Percentiles rank a stretch among this genome's conserved stretches.
These are phyloP conservation scores for Agrypnus murinus DNA, from an alignment of 2,888 invertebrate genomes.

Conservation along the genomic window DNA sequence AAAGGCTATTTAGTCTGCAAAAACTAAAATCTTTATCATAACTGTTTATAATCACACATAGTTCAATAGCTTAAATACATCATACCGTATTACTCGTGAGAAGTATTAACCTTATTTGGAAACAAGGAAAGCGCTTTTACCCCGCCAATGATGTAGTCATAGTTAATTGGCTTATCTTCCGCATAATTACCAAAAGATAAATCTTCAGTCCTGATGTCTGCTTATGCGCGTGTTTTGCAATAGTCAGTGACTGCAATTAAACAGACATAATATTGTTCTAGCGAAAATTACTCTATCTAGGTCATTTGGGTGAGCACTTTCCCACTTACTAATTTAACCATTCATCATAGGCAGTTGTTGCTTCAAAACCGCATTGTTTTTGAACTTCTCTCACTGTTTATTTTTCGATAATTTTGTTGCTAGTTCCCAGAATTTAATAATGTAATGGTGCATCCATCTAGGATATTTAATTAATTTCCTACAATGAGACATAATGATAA, in stretches of 20 bases:
- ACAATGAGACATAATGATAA: too few species aligned
- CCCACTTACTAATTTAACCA: constrained; percentile 22
- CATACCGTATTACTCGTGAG: too few species aligned
- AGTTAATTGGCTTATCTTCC: constrained; percentile 28
- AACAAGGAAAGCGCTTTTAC: constrained; percentile 17
- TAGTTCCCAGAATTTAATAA: background rate
- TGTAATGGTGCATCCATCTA: too few species aligned
- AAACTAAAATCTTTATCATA: too few species aligned
- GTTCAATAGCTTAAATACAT: too few species aligned
- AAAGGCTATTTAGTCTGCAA: too few species aligned
- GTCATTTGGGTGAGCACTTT: constrained; percentile 20
- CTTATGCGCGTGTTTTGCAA: constrained; percentile 6
- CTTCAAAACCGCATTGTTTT: background rate
- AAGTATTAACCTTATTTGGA: too few species aligned
- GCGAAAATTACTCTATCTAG: constrained; percentile 16
- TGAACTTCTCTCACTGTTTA: background rate
- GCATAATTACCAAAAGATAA: constrained; percentile 19
- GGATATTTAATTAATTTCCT: too few species aligned
- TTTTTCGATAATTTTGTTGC: too few species aligned
- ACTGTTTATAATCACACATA: too few species aligned
- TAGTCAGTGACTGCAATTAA: background rate
- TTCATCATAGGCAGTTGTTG: background rate
- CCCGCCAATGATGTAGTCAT: constrained; percentile 5
- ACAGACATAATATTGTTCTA: constrained; percentile 17
- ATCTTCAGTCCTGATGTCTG: constrained; percentile 22